Conservation (phyloP, 2,797 vertebrate genomes). For the Ceryle rudis region DNA sequence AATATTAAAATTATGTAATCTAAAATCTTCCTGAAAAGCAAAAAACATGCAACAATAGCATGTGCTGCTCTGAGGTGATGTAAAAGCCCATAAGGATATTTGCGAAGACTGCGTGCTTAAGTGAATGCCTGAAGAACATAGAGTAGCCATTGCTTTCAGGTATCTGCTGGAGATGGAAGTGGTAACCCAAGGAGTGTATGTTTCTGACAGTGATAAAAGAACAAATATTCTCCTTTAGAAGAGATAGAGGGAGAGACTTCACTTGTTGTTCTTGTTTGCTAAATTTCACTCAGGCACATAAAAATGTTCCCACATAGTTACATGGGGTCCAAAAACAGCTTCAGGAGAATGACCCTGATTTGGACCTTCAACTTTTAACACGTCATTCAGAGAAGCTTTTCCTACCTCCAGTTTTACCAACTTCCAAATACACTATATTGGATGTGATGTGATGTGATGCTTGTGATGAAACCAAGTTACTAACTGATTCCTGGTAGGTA, state of each 20-base stretch:
- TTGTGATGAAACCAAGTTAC: background rate
- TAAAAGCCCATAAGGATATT: background rate
- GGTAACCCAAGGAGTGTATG: accelerated
- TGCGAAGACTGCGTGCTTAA: background rate
- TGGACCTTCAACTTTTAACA: background rate
- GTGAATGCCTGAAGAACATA: background rate
- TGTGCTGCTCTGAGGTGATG: background rate
- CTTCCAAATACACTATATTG: background rate
- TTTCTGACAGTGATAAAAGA: background rate
- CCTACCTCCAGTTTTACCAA: background rate
- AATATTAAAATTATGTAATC: background rate
- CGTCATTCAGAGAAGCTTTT: background rate
- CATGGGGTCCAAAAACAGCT: background rate
- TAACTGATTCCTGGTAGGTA: background rate
- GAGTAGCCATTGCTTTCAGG: background rate
- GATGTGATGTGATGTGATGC: too few species aligned
- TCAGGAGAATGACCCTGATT: background rate
- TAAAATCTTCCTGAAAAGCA: background rate
- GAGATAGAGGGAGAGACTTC: background rate
- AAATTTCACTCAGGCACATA: background rate
- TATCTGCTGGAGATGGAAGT: background rate
- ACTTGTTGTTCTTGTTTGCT: background rate
- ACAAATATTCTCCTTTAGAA: background rate
- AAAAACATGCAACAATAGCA: background rate
- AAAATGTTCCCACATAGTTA: background rate